Conservation (phyloP, 2,888 invertebrate genomes). For the Cantharis nigra region DNA sequence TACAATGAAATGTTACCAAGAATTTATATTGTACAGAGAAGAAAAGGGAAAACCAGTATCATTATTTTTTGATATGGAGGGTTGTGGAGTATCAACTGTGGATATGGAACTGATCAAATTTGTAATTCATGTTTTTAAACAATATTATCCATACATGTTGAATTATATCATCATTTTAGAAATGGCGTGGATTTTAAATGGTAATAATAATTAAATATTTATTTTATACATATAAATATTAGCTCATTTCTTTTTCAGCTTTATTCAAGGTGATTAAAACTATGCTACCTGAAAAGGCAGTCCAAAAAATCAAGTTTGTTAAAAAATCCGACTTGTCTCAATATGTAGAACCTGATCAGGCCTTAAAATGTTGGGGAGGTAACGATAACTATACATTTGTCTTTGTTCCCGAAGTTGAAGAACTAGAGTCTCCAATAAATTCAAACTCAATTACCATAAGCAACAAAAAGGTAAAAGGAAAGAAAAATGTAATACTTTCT, state of each 20-base stretch:
- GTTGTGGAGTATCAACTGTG: slow-evolving; percentile 83
- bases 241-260: slow-evolving; percentile 59
- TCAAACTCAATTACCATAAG: slow-evolving; percentile 10
- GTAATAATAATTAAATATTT: slow-evolving; percentile 55
- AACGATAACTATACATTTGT: slow-evolving; percentile 72
- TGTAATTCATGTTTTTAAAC: slow-evolving; percentile 83
- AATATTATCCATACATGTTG: slow-evolving; percentile 84
- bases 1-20: background rate
- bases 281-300: slow-evolving; percentile 84
- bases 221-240: background rate
- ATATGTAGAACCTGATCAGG: slow-evolving; percentile 74
- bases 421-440: slow-evolving; percentile 33
- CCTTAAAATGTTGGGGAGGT: slow-evolving; percentile 82
- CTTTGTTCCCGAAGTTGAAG: slow-evolving; percentile 67
- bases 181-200: slow-evolving; percentile 92
- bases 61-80: slow-evolving; percentile 89
- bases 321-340: slow-evolving; percentile 75
- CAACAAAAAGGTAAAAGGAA: slow-evolving; percentile 39
- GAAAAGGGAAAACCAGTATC: slow-evolving; percentile 78
- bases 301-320: slow-evolving; percentile 85
- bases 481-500: background rate
- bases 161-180: slow-evolving; percentile 91
- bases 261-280: slow-evolving; percentile 90
- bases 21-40: slow-evolving; percentile 58
- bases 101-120: slow-evolving; percentile 92